phyloP scores from a whole-genome alignment of 2,888 invertebrate species.

The Meta bourneti region DNA sequence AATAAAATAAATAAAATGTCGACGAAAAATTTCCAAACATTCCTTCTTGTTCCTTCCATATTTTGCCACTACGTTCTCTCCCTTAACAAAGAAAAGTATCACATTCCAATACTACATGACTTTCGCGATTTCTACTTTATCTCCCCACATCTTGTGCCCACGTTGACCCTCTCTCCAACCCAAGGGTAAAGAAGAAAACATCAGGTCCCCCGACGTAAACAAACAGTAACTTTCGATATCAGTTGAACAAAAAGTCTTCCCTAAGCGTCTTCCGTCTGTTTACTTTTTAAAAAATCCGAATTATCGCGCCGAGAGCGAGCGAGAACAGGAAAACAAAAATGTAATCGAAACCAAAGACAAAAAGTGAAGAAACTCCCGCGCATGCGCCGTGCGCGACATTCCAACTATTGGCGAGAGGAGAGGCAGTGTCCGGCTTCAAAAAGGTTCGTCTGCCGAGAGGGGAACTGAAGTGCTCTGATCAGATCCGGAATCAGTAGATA shows the following conservation, averaged over 20 bases:
- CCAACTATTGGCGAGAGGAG: slow-evolving; percentile 25
- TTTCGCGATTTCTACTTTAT: neutral
- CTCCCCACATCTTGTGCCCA: neutral
- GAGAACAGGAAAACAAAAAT: slow-evolving; percentile 4
- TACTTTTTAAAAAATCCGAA: slow-evolving; percentile 2
- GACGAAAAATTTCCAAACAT: no score
- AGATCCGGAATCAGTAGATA: neutral
- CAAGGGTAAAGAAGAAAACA: no score
- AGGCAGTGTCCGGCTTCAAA: slow-evolving; percentile 45
- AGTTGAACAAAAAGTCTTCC: neutral
- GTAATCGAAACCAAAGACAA: neutral
- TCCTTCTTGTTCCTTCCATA: no score
- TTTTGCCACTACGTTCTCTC: neutral
- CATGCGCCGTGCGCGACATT: slow-evolving; percentile 26
- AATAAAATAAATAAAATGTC: no score
- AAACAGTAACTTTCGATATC: slow-evolving; percentile 14
- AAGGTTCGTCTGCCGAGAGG: slow-evolving; percentile 13
- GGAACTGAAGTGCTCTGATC: slow-evolving; percentile 21
- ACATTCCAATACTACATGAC: slow-evolving; percentile 19
- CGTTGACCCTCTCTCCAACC: neutral
- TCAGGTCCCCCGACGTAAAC: slow-evolving; percentile 17
- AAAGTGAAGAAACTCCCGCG: slow-evolving; percentile 10
- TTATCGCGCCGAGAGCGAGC: no score
- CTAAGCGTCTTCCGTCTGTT: slow-evolving; percentile 50
- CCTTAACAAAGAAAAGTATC: neutral